Base-by-base conservation (phyloP, 2,888 invertebrate species). In the Azorinus chamasolen region DNA sequence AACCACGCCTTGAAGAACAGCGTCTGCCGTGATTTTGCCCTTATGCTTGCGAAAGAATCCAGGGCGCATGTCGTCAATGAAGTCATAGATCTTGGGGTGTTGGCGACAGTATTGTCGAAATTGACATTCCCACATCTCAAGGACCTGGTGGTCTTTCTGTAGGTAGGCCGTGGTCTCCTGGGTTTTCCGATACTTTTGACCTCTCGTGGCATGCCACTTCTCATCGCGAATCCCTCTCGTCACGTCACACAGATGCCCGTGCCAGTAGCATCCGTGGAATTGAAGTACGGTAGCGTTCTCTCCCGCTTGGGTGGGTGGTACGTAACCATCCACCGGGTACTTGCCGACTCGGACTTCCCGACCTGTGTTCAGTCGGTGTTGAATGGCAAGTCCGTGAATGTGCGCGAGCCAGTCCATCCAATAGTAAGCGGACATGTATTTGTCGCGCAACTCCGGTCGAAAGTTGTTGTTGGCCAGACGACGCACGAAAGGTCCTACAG, bases 241-340 rank as follows among this genome's bases (percentile, higher is more conserved):
- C 20, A 18, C 39, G 2, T 64, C 43, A 27, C 53, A 43, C 0
- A 32, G 22, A 45, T 74, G 65, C 10, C 70, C 70, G 25, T 74
- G 78, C 32, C 41, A 50, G 27, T 71, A 77, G 32, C 79, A 83
- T 3, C 83, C 71, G n/a, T 74, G 70, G 55, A 73, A 83, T 18
- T 79, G 62, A 24, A 58, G 69, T 0, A 75, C 48, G 3, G 57
- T 74, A 10, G 51, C 24, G 43, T 57, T 51, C 10, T 68, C 55
- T n/a, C 50, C 63, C 5, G 62, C 37, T 1, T 57, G 25, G 16
- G 24, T 22, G 24, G 62, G 12, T 2, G 53, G 51, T 3, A n/a
- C n/a, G 27, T 43, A 80, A 2, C 80, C 70, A 48, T 76, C 80
- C 14, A 77, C 70, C 0, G 64, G 64, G 37, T 63, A 79, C 32